These are phyloP conservation scores for Myxocyprinus asiaticus DNA, from an alignment of 2,113 vertebrate species.

Conservation along the genomic window DNA sequence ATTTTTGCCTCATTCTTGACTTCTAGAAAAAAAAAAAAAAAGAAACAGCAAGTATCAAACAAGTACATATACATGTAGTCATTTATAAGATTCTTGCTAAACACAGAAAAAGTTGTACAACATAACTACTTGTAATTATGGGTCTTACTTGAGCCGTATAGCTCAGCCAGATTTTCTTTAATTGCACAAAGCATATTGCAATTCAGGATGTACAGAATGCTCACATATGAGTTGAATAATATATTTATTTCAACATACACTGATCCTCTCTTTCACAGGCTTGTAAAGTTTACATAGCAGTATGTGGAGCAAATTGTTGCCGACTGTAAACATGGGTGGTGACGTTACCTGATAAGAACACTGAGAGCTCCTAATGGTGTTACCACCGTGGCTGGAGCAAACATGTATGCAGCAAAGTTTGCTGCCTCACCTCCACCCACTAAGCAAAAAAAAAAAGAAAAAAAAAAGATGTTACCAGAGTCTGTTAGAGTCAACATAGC, in stretches of 20 bases:
- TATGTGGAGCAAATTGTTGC: neutral
- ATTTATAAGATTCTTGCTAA: no score
- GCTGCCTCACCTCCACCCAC: conserved; percentile 92
- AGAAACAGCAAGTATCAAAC: no score
- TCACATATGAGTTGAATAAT: no score
- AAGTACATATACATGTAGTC: no score
- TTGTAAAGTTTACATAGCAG: conserved; percentile 9
- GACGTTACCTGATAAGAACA: conserved; percentile 89
- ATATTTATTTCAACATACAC: no score
- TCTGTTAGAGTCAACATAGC: neutral
- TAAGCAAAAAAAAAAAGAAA: conserved; percentile 65
- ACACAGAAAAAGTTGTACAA: no score
- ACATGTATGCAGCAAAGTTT: conserved; percentile 94
- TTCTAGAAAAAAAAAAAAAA: no score
- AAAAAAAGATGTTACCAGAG: neutral
- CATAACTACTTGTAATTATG: no score
- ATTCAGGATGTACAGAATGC: neutral
- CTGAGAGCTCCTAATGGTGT: conserved; percentile 93
- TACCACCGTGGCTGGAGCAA: conserved; percentile 91
- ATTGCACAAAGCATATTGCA: neutral
- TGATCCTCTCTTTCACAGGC: neutral
- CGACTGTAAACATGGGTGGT: conserved; percentile 11
- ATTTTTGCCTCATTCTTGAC: no score
- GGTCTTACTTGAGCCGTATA: no score
- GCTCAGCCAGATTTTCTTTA: no score